Evolutionary conservation across 2,797 vertebrate genomes (phyloP).

Genomic region (Poecilia picta): DNA sequence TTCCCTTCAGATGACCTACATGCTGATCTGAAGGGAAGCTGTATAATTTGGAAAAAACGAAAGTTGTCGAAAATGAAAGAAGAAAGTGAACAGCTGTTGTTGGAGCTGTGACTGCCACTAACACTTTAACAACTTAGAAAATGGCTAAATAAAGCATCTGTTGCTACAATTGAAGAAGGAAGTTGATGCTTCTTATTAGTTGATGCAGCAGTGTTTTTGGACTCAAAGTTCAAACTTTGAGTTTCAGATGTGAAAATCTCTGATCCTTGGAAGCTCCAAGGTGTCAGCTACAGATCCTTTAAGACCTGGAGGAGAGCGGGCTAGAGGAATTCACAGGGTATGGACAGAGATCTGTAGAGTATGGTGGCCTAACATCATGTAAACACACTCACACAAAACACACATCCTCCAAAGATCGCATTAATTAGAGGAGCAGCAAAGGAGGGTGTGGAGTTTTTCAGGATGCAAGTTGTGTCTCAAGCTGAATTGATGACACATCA

Average conservation of each 20-base stretch:
- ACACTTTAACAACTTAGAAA: not conserved
- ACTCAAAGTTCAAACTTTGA: not conserved
- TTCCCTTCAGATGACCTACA: too few relatives aligned
- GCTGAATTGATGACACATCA: constrained; percentile 7
- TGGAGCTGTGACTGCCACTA: not conserved
- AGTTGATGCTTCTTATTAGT: not conserved
- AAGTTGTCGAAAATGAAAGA: not conserved
- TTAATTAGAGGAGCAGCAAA: not conserved
- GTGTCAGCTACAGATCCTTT: not conserved
- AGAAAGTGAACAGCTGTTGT: not conserved
- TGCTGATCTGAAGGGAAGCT: not conserved
- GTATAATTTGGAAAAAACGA: not conserved
- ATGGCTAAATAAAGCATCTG: not conserved
- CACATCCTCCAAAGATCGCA: not conserved
- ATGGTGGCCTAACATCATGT: not conserved
- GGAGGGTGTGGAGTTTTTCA: not conserved
- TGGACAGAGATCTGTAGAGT: not conserved
- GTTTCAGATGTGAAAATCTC: not conserved
- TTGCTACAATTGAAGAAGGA: not conserved
- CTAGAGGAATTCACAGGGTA: not conserved
- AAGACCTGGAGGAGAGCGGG: not conserved
- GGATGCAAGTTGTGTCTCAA: not conserved
- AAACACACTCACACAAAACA: not conserved
- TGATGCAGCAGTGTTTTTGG: not conserved
- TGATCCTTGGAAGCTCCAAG: not conserved